Evolutionary conservation across 2,113 vertebrate species (phyloP), one percentile per base, ranked within the genome.

Genomic region (Anoplopoma fimbria): DNA sequence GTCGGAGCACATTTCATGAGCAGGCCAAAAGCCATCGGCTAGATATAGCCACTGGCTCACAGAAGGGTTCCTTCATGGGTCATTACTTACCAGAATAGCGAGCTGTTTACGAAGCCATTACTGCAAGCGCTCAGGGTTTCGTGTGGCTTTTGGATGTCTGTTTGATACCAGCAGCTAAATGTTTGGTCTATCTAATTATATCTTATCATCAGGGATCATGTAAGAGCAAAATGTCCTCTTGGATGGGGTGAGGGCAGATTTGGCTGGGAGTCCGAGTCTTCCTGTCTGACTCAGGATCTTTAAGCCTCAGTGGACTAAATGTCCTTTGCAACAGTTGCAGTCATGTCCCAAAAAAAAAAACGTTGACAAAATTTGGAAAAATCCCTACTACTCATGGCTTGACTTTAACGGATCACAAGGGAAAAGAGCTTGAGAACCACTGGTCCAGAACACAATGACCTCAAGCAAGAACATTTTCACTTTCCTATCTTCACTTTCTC

Each of bases 11-110:
- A 84, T 90, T 73, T 89, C 72, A 40, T 58, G n/a, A 84, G 85
- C 86, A 79, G 91, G 55, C 34, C 93, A 89, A 93, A 93, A 94
- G 93, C 93, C 92, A 93, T 94, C 93, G 72, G 89, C 93, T 85
- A 79, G 78, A 92, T 93, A 91, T 93, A 93, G 93, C 91, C 14
- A 8, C 4, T 93, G 93, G 87, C 86, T 88, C 91, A 86, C 90
- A 91, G 90, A 87, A 69, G 93, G 80, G 88, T 82, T 87, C 85
- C 83, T 90, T 92, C 85, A 92, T 7, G 87, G 91, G 89, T 93
- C 93, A 90, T 93, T 93, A 92, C 57, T 47, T 65, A 69, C 21
- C 77, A 81, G 87, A 91, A 88, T 34, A 81, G 83, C 47, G 82
- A 75, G 51, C 71, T 90, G 90, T 85, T 93, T 87, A 85, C 65